These are phyloP conservation scores for Pachypeltis micranthus DNA, from an alignment of 1,140 invertebrate species.

Conservation along the genomic window DNA sequence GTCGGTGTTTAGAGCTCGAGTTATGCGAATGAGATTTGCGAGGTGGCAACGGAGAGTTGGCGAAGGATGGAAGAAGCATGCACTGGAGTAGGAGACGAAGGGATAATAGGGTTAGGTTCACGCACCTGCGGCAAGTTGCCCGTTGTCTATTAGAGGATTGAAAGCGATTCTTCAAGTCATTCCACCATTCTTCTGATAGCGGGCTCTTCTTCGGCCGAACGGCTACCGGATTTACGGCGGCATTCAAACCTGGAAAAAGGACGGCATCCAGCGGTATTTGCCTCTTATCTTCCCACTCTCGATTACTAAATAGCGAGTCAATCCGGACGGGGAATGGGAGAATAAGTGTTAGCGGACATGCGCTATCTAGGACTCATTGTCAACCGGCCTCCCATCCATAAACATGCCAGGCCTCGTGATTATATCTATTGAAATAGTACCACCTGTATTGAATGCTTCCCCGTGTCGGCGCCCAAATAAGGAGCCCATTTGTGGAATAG, in stretches of 20 bases:
- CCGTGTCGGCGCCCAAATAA: constrained; percentile 10
- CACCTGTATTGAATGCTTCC: constrained; percentile 14
- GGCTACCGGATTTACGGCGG: background rate
- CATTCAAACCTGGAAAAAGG: constrained; percentile 1
- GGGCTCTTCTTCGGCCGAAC: background rate
- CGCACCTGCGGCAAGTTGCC: background rate
- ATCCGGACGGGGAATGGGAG: constrained; percentile 1
- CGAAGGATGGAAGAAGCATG: background rate
- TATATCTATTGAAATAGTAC: constrained; percentile 16
- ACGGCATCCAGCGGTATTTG: too few relatives aligned
- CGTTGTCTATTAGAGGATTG: constrained; percentile 4
- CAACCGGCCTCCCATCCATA: constrained; percentile 7
- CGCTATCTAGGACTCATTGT: constrained; percentile 13
- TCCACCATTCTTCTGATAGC: background rate
- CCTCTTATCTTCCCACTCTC: background rate
- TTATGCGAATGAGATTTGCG: background rate
- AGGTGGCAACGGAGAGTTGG: background rate
- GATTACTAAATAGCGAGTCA: constrained; percentile 14
- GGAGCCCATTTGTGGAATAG: constrained; percentile 11
- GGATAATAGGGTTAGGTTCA: background rate
- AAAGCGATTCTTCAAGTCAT: background rate
- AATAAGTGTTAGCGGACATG: background rate
- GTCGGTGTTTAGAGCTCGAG: background rate
- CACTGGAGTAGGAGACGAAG: background rate
- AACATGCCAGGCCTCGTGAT: constrained; percentile 12